phyloP scores from a whole-genome alignment of 2,888 invertebrate genomes.

The Drosophila siamana region DNA sequence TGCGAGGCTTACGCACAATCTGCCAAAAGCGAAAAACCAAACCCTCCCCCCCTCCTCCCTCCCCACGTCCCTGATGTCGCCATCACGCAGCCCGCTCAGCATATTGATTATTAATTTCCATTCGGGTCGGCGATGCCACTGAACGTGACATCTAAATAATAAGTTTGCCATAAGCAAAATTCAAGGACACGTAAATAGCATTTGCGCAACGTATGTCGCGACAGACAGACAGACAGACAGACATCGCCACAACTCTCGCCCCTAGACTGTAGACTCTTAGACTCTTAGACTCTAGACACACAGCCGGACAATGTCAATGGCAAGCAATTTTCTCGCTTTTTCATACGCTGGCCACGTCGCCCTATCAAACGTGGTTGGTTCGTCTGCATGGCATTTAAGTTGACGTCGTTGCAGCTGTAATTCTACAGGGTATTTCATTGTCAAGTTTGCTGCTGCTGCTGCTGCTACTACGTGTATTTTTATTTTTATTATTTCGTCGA shows the following conservation, averaged over 20 bases:
- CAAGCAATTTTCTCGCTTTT: slow-evolving; percentile 22
- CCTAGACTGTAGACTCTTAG: neutral
- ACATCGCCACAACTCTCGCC: neutral
- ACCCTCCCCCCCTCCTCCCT: neutral
- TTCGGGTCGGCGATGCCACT: slow-evolving; percentile 16
- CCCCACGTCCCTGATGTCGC: too few species aligned
- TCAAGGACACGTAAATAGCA: slow-evolving; percentile 70
- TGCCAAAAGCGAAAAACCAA: neutral
- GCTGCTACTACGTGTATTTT: neutral
- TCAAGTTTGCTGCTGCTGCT: neutral
- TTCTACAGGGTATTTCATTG: neutral
- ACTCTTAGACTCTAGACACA: slow-evolving; percentile 11
- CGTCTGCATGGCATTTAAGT: neutral
- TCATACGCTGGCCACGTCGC: neutral
- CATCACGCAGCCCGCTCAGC: neutral
- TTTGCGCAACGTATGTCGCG: slow-evolving; percentile 34
- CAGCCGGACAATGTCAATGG: slow-evolving; percentile 45
- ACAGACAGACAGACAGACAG: neutral
- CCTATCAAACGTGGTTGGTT: neutral
- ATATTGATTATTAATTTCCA: slow-evolving; percentile 77
- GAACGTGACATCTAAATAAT: slow-evolving; percentile 42
- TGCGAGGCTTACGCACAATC: slow-evolving; percentile 40
- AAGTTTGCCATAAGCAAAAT: slow-evolving; percentile 26
- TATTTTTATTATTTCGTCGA: neutral
- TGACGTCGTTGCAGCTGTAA: neutral